Base-by-base conservation (phyloP, 2,113 vertebrate species). In the Micronycteris hirsuta region DNA sequence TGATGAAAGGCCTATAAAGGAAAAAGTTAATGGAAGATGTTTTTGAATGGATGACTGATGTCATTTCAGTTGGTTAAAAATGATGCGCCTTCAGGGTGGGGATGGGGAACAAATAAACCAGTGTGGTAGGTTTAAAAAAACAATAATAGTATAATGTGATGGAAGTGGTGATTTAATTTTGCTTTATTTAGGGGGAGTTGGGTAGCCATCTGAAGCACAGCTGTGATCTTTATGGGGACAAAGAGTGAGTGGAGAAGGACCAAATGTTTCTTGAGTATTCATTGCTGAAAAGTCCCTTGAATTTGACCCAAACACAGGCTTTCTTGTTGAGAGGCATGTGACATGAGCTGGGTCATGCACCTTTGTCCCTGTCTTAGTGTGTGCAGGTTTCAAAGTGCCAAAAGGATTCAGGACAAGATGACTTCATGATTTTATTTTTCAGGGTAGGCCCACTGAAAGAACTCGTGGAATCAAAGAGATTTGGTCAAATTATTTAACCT, bases 331-430 rank as follows among this genome's bases (percentile, higher is more conserved):
- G 8, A 74, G 33, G 13, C 20, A 0, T n/a, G 3, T 26, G 47
- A 45, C 5, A 28, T 5, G 9, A 86, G 13, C 26, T 38, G 12
- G 38, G 54, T 89, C 41, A n/a, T 91, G 70, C 45, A 22, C 71
- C 43, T 78, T 47, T 43, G n/a, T n/a, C 38, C 17, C 26, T 58
- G 15, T 22, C 24, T 68, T 63, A 16, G 7, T 4, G 5, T 43
- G 38, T n/a, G 84, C 13, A 19, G 24, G 93, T 95, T 92, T 96
- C 73, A 88, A 88, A 96, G 58, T 47, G n/a, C 47, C 71, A 9
- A 71, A 88, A 41, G 43, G 20, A 65, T 13, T 7, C n/a, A 49
- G 47, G 7, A 54, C n/a, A 92, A 58, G 61, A 16, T 49, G 41
- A 12, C 65, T 78, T 91, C 70, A 19, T 43, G 54, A 24, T 70